Conservation (phyloP, 2,888 invertebrate genomes). For the Pomacea canaliculata region DNA sequence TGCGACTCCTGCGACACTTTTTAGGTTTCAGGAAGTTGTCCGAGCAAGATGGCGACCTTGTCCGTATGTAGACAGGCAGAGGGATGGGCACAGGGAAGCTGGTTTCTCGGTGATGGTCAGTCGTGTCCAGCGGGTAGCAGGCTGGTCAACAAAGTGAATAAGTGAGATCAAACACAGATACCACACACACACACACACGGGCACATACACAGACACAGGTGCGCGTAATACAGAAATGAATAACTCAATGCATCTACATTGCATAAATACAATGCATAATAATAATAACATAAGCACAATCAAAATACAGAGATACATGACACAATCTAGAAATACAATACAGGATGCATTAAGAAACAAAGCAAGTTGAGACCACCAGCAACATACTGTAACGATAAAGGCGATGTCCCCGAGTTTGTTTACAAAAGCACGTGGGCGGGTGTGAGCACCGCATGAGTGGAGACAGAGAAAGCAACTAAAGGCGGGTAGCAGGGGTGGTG, state of each 20-base stretch:
- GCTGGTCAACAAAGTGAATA: slow-evolving; percentile 10
- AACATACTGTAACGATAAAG: no score
- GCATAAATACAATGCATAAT: no score
- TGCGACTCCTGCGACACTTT: slow-evolving; percentile 64
- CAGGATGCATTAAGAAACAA: not conserved
- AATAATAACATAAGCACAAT: no score
- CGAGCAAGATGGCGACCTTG: slow-evolving; percentile 51
- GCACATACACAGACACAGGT: not conserved
- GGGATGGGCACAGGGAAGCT: slow-evolving; percentile 54
- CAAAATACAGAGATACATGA: not conserved
- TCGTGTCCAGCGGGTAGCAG: slow-evolving; percentile 17
- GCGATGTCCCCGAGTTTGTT: no score
- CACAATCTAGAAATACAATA: not conserved
- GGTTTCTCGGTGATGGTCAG: slow-evolving; percentile 31
- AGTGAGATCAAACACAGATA: not conserved
- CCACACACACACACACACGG: slow-evolving; percentile 3
- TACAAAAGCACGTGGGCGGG: not conserved
- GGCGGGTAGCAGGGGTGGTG: not conserved
- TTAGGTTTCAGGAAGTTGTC: slow-evolving; percentile 52
- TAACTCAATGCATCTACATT: no score
- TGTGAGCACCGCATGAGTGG: not conserved
- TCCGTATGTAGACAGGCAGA: slow-evolving; percentile 62
- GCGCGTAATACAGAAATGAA: not conserved
- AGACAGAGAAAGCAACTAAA: not conserved
- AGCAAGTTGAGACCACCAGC: not conserved